Evolutionary conservation across 92 coral and sea anemone species (phyloP).

Genomic region (Phenganax subtilis): DNA sequence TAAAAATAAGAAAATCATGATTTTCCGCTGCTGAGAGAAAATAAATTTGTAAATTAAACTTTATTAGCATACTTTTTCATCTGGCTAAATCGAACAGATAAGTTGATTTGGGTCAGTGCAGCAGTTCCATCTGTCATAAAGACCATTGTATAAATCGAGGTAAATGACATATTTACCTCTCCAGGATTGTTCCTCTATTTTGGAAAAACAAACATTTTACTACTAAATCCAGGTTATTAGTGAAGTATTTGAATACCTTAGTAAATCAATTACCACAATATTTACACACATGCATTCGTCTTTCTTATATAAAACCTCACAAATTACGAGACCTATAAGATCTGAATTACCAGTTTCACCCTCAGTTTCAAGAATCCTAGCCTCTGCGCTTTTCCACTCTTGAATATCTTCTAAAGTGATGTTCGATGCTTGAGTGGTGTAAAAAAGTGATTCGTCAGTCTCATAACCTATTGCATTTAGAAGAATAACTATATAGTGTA

Average conservation of each 20-base stretch:
- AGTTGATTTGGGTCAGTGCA: neutral
- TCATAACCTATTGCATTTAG: neutral
- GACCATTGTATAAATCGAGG: neutral
- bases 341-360: no score
- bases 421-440: no score
- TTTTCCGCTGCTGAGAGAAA: neutral
- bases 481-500: neutral
- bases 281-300: neutral
- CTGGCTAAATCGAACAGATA: neutral
- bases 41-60: neutral
- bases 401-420: no score
- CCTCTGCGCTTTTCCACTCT: no score
- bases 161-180: neutral
- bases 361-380: no score
- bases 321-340: no score
- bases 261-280: neutral
- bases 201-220: neutral
- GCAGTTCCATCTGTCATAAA: neutral
- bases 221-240: neutral
- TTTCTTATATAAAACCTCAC: no score
- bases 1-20: neutral
- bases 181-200: neutral
- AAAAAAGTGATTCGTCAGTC: neutral
- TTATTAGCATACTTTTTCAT: neutral
- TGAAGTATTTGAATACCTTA: neutral